A percentile compares a stretch with the other conserved stretches of the same genome.
phyloP scores from a whole-genome alignment of 2,113 vertebrate species.

The Dunckerocampus dactyliophorus region DNA sequence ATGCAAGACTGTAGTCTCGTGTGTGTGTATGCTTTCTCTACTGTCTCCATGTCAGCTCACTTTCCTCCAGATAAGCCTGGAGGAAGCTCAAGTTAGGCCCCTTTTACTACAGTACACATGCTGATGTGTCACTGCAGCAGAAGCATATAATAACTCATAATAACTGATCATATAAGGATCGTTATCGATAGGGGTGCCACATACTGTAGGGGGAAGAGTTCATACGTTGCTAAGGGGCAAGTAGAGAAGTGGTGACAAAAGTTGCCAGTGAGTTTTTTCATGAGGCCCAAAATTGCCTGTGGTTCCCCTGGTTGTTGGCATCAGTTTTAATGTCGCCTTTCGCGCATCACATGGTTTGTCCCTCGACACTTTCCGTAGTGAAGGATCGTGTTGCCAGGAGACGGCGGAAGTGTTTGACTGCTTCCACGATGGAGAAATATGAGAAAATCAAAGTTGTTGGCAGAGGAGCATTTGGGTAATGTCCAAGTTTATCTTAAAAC shows the following conservation, averaged over 20 bases:
- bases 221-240: no score
- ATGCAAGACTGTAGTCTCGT: conserved; percentile 16
- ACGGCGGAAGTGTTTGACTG: conserved; percentile 56
- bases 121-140: neutral
- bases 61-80: neutral
- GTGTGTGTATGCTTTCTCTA: no score
- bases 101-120: neutral
- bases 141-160: neutral
- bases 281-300: no score
- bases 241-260: no score
- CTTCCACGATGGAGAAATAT: conserved; percentile 87
- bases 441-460: conserved; percentile 95
- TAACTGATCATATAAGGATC: neutral
- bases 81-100: neutral
- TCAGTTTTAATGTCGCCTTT: no score
- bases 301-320: no score
- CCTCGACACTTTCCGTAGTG: conserved; percentile 45
- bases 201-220: no score
- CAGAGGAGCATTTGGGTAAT: conserved; percentile 96
- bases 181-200: no score
- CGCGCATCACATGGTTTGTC: conserved; percentile 40
- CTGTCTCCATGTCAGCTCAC: conserved; percentile 13
- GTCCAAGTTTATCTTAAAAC: rapidly evolving
- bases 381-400: conserved; percentile 73
- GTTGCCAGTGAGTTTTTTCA: no score